phyloP scores from a whole-genome alignment of 2,888 invertebrate species.

The Sthenelais limicola region DNA sequence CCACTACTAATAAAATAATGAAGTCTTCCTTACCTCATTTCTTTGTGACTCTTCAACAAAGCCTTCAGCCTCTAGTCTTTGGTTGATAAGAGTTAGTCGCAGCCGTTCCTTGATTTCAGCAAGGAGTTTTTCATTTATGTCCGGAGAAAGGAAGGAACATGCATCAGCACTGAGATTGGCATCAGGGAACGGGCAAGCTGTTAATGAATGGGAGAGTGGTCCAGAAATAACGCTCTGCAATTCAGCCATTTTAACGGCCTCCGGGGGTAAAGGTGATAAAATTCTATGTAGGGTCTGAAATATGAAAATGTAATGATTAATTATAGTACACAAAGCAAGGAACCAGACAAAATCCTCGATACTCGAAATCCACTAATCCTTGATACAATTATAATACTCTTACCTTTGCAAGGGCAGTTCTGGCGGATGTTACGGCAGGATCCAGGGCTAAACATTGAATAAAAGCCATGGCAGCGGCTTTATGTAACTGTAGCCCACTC shows the following conservation, averaged over 20 bases:
- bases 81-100: slow-evolving; percentile 6
- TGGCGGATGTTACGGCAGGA: slow-evolving; percentile 75
- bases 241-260: slow-evolving; percentile 57
- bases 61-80: too few relatives aligned
- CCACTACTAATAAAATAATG: not conserved
- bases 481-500: slow-evolving; percentile 75
- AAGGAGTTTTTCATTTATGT: slow-evolving; percentile 5
- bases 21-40: too few relatives aligned
- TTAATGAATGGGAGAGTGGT: not conserved
- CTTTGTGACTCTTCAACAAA: too few relatives aligned
- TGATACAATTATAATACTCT: slow-evolving; percentile 50
- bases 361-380: not conserved
- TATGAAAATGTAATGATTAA: too few relatives aligned
- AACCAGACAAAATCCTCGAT: too few relatives aligned
- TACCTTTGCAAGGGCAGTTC: slow-evolving; percentile 75
- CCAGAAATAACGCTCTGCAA: not conserved
- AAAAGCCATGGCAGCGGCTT: slow-evolving; percentile 77
- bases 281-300: slow-evolving; percentile 63
- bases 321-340: too few relatives aligned
- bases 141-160: not conserved
- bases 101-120: slow-evolving; percentile 13
- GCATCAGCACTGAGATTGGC: not conserved
- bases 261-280: slow-evolving; percentile 46
- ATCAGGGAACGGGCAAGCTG: not conserved
- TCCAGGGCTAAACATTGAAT: slow-evolving; percentile 77